Base-by-base conservation (phyloP, 2,113 vertebrate genomes). In the Chloroceryle aenea region DNA sequence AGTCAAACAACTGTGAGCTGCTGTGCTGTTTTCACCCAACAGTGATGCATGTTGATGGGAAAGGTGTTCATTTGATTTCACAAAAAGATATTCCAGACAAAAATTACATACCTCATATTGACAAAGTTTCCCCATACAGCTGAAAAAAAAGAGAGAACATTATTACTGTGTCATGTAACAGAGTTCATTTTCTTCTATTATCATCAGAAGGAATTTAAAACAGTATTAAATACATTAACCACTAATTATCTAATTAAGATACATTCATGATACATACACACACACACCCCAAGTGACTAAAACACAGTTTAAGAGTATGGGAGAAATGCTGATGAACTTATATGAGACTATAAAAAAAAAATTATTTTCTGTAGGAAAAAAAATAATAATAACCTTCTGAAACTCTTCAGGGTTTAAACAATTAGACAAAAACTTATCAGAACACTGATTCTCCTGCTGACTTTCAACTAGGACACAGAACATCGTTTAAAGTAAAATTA, bases 111-210 rank as follows among this genome's bases (percentile, higher is more conserved):
- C 98, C 98, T 98, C 97, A 98, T 98, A 88, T 97, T 98, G 96
- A 98, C 96, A 63, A 98, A 98, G 93, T 98, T 98, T 93, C 98
- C 98, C 98, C 98, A 98, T 43, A 98, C 98, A 96, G 98, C 98
- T 98, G 95, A 8, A 98, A 98, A 94, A 94, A 32, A 96, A 93
- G 50, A 92, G 16, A 95, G 59, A 96, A 94, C 5, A 63, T 97
- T 94, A 63, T 97, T 94, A 90, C 20, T 85, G 14, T 5, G 14
- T 32, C 56, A 75, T 32, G 20, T n/a, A 83, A 59, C 29, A 92
- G 11, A 36, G 8, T 12, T 29, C 1, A 43, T 32, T 91, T 90
- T 56, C 91, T 79, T 56, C n/a, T 87, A 12, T 48, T 36, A 77
- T 52, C 30, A 84, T 40, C 13, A 61, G 36, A 88, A 80, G 7